phyloP scores from a whole-genome alignment of 2,113 vertebrate genomes.

The Pipra filicauda region DNA sequence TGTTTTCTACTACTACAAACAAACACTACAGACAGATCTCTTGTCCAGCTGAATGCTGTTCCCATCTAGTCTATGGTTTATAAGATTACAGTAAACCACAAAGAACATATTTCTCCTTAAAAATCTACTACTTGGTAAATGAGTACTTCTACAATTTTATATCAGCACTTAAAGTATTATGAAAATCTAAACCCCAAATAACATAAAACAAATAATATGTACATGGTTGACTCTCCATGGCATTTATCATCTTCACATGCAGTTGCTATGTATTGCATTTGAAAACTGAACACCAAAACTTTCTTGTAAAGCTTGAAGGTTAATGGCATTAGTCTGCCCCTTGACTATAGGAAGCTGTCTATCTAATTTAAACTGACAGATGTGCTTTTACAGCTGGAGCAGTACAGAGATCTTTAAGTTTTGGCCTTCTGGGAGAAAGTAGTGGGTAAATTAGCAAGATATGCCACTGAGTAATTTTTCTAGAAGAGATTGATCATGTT shows the following conservation, averaged over 20 bases:
- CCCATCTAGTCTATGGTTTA: neutral
- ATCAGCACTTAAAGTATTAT: neutral
- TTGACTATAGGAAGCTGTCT: slow-evolving; percentile 62
- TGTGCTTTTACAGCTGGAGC: slow-evolving; percentile 69
- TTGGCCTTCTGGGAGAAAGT: slow-evolving; percentile 29
- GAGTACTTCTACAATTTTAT: neutral
- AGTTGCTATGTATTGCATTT: slow-evolving; percentile 15
- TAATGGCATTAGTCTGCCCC: slow-evolving; percentile 62
- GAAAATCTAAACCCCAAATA: neutral
- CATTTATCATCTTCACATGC: slow-evolving; percentile 9
- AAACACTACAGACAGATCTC: neutral
- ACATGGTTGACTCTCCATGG: neutral
- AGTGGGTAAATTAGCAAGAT: slow-evolving; percentile 42
- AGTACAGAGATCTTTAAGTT: slow-evolving; percentile 4
- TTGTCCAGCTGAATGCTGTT: neutral
- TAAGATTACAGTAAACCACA: neutral
- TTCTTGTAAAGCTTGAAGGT: slow-evolving; percentile 55
- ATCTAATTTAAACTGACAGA: slow-evolving; percentile 56
- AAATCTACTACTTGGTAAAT: neutral
- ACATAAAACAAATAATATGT: neutral
- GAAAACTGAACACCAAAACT: slow-evolving; percentile 7
- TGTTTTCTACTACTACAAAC: neutral
- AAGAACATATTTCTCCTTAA: neutral
- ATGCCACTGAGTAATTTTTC: slow-evolving; percentile 14
- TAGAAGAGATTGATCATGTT: slow-evolving; percentile 28